Percentiles rank a stretch among this genome's conserved stretches.
Evolutionary conservation across 2,888 invertebrate genomes (phyloP).

Genomic region (Brachyopa scutellaris): DNA sequence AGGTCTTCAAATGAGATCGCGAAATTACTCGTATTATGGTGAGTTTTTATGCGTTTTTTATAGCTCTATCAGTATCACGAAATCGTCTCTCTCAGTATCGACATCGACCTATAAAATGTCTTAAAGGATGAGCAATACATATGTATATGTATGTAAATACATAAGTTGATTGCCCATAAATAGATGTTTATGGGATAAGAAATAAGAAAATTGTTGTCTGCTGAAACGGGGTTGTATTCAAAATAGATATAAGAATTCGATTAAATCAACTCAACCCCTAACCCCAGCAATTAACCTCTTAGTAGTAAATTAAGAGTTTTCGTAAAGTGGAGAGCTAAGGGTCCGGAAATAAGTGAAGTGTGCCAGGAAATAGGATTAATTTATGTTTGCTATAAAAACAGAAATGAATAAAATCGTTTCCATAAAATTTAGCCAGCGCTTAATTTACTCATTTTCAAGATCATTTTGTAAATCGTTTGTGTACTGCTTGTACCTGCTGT

Average conservation of each 20-base stretch:
- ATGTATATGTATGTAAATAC: background rate
- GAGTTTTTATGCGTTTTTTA: constrained; percentile 12
- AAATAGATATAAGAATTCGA: too few relatives aligned
- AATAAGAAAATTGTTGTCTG: background rate
- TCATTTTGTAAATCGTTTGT: too few relatives aligned
- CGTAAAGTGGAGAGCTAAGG: too few relatives aligned
- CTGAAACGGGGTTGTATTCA: background rate
- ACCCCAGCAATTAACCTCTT: background rate
- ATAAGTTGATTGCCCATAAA: constrained; percentile 18
- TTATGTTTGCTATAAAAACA: too few relatives aligned
- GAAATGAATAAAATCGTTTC: too few relatives aligned
- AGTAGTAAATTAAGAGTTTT: background rate
- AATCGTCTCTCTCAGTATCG: constrained; percentile 9
- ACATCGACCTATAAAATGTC: background rate
- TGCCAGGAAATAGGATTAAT: too few relatives aligned
- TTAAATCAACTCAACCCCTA: background rate
- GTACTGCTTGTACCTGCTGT: too few relatives aligned
- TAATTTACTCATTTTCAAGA: too few relatives aligned
- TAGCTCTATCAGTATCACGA: constrained; percentile 1
- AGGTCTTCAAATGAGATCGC: too few relatives aligned
- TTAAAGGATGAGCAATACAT: background rate
- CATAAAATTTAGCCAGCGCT: too few relatives aligned
- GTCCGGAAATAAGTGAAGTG: too few relatives aligned
- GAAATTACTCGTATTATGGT: background rate
- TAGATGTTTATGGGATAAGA: constrained; percentile 3